Evolutionary conservation across 2,888 invertebrate species (phyloP).

Genomic region (Heliconius ethilla): DNA sequence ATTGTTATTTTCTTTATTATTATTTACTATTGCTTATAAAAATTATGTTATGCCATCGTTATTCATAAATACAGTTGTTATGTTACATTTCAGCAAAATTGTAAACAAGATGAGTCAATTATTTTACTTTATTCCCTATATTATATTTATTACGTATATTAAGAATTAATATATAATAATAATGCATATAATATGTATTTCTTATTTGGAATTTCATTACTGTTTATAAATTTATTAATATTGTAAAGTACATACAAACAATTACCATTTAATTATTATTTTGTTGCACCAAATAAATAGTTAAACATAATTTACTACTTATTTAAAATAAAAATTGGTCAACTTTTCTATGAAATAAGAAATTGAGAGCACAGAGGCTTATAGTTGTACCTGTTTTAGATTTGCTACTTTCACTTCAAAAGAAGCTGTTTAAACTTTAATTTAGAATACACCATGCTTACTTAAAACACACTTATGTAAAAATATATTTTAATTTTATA

Average conservation of each 20-base stretch:
- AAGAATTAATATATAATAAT: neutral
- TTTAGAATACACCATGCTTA: constrained; percentile 1
- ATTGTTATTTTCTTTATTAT: neutral
- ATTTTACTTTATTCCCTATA: constrained; percentile 6
- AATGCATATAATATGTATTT: neutral
- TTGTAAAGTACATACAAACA: no score
- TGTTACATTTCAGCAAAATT: neutral
- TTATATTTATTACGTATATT: neutral
- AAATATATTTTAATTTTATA: neutral
- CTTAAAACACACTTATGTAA: neutral
- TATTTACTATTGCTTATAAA: neutral
- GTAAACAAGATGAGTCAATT: constrained; percentile 8
- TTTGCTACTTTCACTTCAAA: constrained; percentile 17
- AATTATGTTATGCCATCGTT: constrained; percentile 3
- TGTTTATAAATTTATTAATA: no score
- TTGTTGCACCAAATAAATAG: neutral
- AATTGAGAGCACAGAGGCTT: constrained; percentile 12
- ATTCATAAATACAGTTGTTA: neutral
- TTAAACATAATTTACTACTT: neutral
- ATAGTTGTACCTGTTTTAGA: constrained; percentile 18
- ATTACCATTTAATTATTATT: no score
- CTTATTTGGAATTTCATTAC: neutral
- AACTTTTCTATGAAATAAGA: constrained; percentile 8
- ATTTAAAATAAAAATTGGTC: neutral
- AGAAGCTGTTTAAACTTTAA: neutral